A percentile compares a stretch with the other conserved stretches of the same genome.
Conservation (phyloP, 2,888 invertebrate species). For the Formica aserva region DNA sequence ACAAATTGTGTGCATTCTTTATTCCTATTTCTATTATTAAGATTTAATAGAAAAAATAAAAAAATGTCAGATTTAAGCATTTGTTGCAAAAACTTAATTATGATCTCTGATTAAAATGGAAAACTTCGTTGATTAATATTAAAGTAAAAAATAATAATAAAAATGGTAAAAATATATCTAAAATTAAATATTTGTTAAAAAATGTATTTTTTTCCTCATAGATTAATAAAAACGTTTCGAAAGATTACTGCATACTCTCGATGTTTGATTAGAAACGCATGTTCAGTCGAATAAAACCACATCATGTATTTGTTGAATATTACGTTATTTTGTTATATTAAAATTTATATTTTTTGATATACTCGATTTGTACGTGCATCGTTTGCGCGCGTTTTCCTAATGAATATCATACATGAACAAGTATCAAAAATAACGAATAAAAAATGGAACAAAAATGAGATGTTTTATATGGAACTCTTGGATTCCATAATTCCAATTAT, state of each 20-base stretch:
- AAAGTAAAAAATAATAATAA: neutral
- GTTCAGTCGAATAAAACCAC: neutral
- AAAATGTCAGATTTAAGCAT: slow-evolving; percentile 16
- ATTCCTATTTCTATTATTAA: slow-evolving; percentile 13
- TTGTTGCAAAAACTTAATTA: neutral
- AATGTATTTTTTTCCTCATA: neutral
- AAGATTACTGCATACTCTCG: neutral
- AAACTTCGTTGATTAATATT: neutral
- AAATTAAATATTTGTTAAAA: neutral
- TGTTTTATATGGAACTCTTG: neutral
- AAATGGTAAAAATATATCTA: neutral
- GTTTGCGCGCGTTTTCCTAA: neutral
- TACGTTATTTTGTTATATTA: neutral
- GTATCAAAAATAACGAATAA: neutral
- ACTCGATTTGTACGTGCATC: neutral
- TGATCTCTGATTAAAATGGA: neutral
- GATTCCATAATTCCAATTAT: neutral
- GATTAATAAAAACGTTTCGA: neutral
- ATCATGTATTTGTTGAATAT: neutral
- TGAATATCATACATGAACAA: neutral
- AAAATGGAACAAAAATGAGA: neutral
- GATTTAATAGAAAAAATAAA: slow-evolving; percentile 18
- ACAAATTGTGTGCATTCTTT: slow-evolving; percentile 30
- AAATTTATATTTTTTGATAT: neutral
- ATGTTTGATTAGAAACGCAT: neutral